Evolutionary conservation across 2,888 invertebrate genomes (phyloP), one percentile per base, ranked within the genome.

Genomic region (Caenorhabditis angaria): DNA sequence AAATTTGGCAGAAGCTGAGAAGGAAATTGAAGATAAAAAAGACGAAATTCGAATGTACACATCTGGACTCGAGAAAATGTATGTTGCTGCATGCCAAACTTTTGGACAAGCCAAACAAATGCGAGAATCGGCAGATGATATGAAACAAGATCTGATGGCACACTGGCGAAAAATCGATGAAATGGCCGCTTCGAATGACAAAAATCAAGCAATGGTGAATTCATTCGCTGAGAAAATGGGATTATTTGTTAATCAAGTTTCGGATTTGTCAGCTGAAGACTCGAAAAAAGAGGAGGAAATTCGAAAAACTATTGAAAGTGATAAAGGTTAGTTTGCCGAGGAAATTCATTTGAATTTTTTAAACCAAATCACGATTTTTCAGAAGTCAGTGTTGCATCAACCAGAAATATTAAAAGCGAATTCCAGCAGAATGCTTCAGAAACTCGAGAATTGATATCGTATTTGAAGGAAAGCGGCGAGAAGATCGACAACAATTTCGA

Each of bases 1-100:
- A 0, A 63, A 78, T 48, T 61, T 73, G 55, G 76, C 69, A 1
- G 67, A 56, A 20, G 65, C 57, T 24, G 66, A 67, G n/a, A 70
- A 73, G 58, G 79, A 81, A n/a, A 56, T 79, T 10, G 67, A 70
- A 14, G 70, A 70, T 14, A 72, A 77, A 24, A 77, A 77, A 50
- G 69, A 77, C 28, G 61, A 60, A 10, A 61, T 73, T 5, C 41
- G 51, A 2, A 65, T 60, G 14, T 59, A 77, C 18, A 63, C 66
- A 12, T 24, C 50, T 27, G 76, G 71, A 0, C 65, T 81, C 22
- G 64, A 54, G 2, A 27, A 51, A 28, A 68, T 76, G 71, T 62
- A 76, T 50, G 28, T 41, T 12, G 47, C 57, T 6, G 65, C 70
- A 0, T 47, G 61, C 10, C 50, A 68, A 12, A 25, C 67, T 2